Base-by-base conservation (phyloP, 2,888 invertebrate species). In the Drosophila demipolita region DNA sequence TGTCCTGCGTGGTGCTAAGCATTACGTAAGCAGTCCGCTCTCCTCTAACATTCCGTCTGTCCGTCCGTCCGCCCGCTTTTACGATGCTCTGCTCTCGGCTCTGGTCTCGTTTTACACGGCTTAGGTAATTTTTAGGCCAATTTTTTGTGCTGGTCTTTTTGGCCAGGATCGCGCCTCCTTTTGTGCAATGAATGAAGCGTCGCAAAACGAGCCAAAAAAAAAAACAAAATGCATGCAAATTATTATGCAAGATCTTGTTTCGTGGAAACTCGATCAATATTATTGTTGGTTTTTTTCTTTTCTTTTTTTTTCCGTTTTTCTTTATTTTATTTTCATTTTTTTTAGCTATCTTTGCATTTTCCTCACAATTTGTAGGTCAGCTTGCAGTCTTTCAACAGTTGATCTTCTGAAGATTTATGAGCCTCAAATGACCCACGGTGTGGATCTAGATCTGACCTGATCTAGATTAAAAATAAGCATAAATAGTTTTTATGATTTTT, bases 41-140 rank as follows among this genome's bases (percentile, higher is more conserved):
- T 45, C 42, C 42, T 20, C 42, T 3, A 3, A 12, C 42, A 12
- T 0, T 20, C 20, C 12, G 0, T 20, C 20, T 3, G 5, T 11
- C 7, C 15, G 6, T 11, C n/a, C n/a, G n/a, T 11, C n/a, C 4
- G n/a, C 36, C 17, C 32, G 50, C 38, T 62, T 81, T 71, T 78
- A 65, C 63, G 78, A 67, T 58, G n/a, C 38, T 11, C 20, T 29
- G 11, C 50, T 32, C 11, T 42, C 12, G 20, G 58, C 45, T 53
- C 66, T 68, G 78, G 80, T 81, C 86, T 81, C 79, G 80, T 83
- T 87, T 84, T 82, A 84, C 84, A 73, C 58, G 65, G 70, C 83
- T 75, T 85, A 86, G 88, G 88, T 88, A 88, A 87, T 87, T 83
- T 86, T 77, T 85, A 79, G 86, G 73, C 36, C 86, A 86, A 87